These are phyloP conservation scores for Brienomyrus brachyistius DNA, from an alignment of 2,113 vertebrate genomes.

Conservation along the genomic window DNA sequence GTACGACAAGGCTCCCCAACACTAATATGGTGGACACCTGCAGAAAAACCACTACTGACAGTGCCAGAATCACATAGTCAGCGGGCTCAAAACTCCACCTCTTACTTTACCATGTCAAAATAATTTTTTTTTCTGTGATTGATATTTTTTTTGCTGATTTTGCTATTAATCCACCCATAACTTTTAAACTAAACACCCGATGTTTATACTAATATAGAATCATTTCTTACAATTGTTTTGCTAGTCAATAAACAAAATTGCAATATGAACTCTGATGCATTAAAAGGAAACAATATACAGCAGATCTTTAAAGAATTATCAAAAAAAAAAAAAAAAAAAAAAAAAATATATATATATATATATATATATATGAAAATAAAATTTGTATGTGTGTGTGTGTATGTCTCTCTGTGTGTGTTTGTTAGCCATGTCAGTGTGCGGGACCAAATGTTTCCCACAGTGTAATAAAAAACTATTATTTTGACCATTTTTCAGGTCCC, in stretches of 20 bases:
- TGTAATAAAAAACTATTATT: too few relatives aligned
- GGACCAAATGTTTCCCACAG: too few relatives aligned
- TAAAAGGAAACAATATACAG: too few relatives aligned
- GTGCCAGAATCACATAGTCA: not conserved
- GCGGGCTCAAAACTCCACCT: not conserved
- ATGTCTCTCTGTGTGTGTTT: too few relatives aligned
- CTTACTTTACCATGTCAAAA: not conserved
- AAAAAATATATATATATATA: too few relatives aligned
- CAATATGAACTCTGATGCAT: not conserved
- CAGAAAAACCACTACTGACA: not conserved
- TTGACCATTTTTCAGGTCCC: too few relatives aligned
- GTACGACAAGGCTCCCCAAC: not conserved
- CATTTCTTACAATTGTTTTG: not conserved
- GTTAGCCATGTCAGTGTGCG: too few relatives aligned
- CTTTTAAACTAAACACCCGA: not conserved
- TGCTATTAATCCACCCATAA: not conserved
- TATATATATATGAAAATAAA: too few relatives aligned
- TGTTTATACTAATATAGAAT: not conserved
- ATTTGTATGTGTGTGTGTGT: too few relatives aligned
- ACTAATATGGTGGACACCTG: not conserved
- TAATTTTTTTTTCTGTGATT: too few relatives aligned
- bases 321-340: too few relatives aligned
- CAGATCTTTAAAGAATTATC: too few relatives aligned
- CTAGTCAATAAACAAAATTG: not conserved
- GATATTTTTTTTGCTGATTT: not conserved